A percentile compares a stretch with the other conserved stretches of the same genome.
These are phyloP conservation scores for Lysandra bellargus DNA, from an alignment of 2,888 invertebrate genomes.

Conservation along the genomic window DNA sequence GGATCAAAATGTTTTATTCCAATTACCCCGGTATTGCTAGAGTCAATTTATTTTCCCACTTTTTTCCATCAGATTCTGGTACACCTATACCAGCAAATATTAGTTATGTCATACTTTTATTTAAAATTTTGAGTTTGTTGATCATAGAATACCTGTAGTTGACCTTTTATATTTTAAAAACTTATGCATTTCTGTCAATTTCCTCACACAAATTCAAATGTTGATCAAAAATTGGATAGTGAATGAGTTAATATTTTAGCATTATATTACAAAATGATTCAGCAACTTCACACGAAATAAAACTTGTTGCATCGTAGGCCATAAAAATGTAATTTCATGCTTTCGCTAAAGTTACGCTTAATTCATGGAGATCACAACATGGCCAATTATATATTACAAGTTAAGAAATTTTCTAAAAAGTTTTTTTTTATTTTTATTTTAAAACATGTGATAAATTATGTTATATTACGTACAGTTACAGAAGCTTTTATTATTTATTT, in stretches of 20 bases:
- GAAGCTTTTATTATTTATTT: too few relatives aligned
- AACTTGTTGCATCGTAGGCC: background rate
- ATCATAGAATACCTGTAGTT: too few relatives aligned
- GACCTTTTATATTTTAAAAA: too few relatives aligned
- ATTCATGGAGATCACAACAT: background rate
- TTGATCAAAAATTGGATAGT: background rate
- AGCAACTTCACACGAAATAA: background rate
- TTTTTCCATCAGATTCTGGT: too few relatives aligned
- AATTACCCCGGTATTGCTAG: too few relatives aligned
- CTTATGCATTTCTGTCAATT: too few relatives aligned
- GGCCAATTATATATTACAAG: background rate
- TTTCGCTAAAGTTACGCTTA: slow-evolving; percentile 5
- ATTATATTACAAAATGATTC: background rate
- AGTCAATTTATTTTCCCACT: too few relatives aligned
- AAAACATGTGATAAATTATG: background rate
- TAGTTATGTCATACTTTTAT: too few relatives aligned
- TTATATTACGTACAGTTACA: too few relatives aligned
- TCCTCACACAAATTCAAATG: background rate
- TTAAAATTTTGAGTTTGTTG: too few relatives aligned
- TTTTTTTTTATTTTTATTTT: background rate
- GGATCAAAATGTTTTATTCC: too few relatives aligned
- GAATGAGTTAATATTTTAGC: background rate
- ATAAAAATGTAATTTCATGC: slow-evolving; percentile 23
- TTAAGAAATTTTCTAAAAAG: background rate
- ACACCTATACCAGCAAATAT: too few relatives aligned